These are phyloP conservation scores for Amphilophus citrinellus DNA, from an alignment of 2,113 vertebrate species.

Conservation along the genomic window DNA sequence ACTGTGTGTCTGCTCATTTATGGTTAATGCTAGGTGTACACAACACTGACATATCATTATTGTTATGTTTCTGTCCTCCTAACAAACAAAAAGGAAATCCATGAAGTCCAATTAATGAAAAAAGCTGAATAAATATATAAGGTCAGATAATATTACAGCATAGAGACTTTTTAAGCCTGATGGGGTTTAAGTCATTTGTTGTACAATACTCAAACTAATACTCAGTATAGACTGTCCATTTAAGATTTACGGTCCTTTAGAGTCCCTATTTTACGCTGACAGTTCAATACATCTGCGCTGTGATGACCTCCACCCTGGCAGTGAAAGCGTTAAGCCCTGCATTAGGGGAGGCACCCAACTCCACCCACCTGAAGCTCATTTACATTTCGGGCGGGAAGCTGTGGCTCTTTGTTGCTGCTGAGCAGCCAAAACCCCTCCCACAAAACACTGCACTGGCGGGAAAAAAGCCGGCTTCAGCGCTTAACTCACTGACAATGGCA, in stretches of 20 bases:
- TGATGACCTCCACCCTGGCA: constrained; percentile 18
- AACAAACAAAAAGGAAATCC: not conserved
- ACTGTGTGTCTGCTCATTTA: not conserved
- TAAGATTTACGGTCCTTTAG: not conserved
- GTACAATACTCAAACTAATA: not conserved
- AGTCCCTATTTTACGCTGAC: not conserved
- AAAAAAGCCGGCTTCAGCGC: constrained; percentile 68
- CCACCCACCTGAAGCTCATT: constrained; percentile 49
- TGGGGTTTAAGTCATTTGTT: not conserved
- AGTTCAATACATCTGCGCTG: not conserved
- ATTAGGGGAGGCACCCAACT: constrained; percentile 33
- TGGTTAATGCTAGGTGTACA: not conserved
- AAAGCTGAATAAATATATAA: not conserved
- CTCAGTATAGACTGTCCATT: not conserved
- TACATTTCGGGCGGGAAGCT: constrained; percentile 80
- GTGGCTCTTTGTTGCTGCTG: constrained; percentile 71
- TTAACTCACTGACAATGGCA: constrained; percentile 61
- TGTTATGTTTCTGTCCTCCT: not conserved
- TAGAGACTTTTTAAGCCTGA: not conserved
- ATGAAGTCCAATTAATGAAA: not conserved
- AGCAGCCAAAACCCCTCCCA: constrained; percentile 64
- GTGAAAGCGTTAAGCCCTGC: constrained; percentile 71
- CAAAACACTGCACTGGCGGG: constrained; percentile 76
- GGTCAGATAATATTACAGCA: not conserved
- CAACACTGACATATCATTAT: not conserved